These are phyloP conservation scores for Karalla daura DNA, from an alignment of 2,797 vertebrate species.

Conservation along the genomic window DNA sequence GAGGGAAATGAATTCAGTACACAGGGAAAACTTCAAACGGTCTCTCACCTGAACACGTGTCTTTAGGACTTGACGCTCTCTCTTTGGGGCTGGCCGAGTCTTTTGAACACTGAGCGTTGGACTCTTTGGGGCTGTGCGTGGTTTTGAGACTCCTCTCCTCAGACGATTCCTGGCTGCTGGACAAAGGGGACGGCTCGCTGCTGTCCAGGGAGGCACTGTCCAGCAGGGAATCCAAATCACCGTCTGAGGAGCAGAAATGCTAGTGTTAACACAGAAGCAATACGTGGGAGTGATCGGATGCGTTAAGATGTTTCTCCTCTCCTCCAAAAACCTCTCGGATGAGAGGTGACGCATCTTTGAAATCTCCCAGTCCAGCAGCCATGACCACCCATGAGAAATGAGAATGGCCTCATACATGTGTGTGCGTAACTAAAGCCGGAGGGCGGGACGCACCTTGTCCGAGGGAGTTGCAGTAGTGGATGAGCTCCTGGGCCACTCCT, in stretches of 20 bases:
- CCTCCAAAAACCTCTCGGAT: too few species aligned
- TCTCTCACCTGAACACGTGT: conserved; percentile 87
- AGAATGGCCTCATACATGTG: neutral
- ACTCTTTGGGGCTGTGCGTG: conserved; percentile 45
- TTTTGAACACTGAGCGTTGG: conserved; percentile 51
- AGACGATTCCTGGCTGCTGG: conserved; percentile 77
- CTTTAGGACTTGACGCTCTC: conserved; percentile 54
- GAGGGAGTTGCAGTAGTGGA: conserved; percentile 90
- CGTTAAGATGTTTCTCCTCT: too few species aligned
- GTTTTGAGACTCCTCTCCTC: conserved; percentile 83
- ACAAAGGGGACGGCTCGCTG: conserved; percentile 79
- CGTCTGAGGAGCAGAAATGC: conserved; percentile 83
- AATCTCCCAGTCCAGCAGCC: too few species aligned
- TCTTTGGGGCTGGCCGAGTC: conserved; percentile 56
- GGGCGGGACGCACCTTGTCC: conserved; percentile 87
- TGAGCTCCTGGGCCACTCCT: conserved; percentile 89
- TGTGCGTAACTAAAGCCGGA: neutral
- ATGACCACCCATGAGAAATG: too few species aligned
- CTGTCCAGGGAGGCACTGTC: conserved; percentile 87
- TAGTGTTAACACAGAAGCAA: too few species aligned
- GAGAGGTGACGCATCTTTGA: too few species aligned
- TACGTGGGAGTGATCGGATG: too few species aligned
- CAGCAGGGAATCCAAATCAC: conserved; percentile 91
- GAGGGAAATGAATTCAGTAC: neutral
- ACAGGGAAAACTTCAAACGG: neutral